These are phyloP conservation scores for Epizoanthus stellaris DNA, from an alignment of 92 coral and sea anemone species.

Conservation along the genomic window DNA sequence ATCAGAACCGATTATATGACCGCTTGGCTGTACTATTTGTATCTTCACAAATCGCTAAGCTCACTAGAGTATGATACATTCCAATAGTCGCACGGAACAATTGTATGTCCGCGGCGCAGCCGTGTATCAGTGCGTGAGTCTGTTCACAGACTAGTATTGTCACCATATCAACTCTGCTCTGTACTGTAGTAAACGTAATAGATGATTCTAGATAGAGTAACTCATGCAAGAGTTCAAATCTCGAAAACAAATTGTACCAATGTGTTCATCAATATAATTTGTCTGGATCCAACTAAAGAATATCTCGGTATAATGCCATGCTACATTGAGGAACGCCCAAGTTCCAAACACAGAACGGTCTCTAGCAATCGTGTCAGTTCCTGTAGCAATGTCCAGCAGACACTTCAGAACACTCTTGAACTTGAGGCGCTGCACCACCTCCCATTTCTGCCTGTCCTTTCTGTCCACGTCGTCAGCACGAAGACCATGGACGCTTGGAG, in stretches of 20 bases:
- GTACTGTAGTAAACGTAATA: slow-evolving; percentile 2
- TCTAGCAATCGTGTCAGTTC: slow-evolving; percentile 48
- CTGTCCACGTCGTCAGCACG: slow-evolving; percentile 7
- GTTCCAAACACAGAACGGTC: slow-evolving; percentile 64
- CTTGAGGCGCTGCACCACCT: not conserved
- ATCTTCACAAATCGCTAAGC: not conserved
- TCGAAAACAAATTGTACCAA: too few relatives aligned
- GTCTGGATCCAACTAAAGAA: slow-evolving; percentile 41
- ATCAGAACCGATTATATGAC: not conserved
- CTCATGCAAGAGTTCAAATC: slow-evolving; percentile 28
- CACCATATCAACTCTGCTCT: not conserved
- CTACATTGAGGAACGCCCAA: slow-evolving; percentile 58
- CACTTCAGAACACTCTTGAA: slow-evolving; percentile 9
- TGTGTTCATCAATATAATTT: too few relatives aligned
- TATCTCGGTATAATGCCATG: slow-evolving; percentile 67
- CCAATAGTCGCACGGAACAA: not conserved
- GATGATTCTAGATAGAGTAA: slow-evolving; percentile 51
- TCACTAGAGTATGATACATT: slow-evolving; percentile 1
- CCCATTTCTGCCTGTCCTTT: too few relatives aligned
- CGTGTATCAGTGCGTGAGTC: not conserved
- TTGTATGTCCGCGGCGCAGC: not conserved
- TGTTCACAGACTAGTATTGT: slow-evolving; percentile 3
- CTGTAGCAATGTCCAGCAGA: slow-evolving; percentile 53
- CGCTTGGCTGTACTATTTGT: not conserved
- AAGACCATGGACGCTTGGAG: slow-evolving; percentile 1